Conservation (phyloP, 1,140 invertebrate species). For the Bombyx mandarina region DNA sequence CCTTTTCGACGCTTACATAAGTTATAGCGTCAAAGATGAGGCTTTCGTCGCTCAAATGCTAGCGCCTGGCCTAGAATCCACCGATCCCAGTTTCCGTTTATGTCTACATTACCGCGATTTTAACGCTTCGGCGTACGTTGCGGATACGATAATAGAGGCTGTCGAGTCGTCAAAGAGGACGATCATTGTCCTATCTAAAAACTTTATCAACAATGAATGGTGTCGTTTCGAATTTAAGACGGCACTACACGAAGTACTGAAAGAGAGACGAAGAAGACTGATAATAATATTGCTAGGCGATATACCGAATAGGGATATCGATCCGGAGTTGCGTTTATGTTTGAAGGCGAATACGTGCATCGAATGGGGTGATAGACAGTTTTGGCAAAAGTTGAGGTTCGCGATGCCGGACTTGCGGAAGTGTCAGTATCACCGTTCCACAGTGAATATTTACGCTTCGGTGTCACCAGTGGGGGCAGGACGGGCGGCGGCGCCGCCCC, state of each 20-base stretch:
- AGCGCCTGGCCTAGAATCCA: conserved; percentile 84
- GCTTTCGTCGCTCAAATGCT: conserved; percentile 89
- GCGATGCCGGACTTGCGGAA: conserved; percentile 86
- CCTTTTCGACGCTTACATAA: conserved; percentile 91
- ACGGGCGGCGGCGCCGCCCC: conserved; percentile 74
- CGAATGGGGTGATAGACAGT: conserved; percentile 92
- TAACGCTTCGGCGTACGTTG: conserved; percentile 86
- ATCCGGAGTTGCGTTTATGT: conserved; percentile 90
- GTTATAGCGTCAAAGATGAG: conserved; percentile 92
- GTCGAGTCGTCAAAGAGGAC: conserved; percentile 91
- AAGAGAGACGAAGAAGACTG: conserved; percentile 83
- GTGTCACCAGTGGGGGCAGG: conserved; percentile 70
- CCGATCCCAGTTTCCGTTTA: conserved; percentile 81
- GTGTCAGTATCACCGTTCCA: conserved; percentile 73
- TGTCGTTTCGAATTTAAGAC: conserved; percentile 93
- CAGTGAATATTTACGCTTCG: conserved; percentile 78
- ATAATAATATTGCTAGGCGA: conserved; percentile 91
- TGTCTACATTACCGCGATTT: conserved; percentile 89
- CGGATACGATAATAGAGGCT: conserved; percentile 91
- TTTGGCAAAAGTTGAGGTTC: conserved; percentile 94
- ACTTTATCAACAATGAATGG: conserved; percentile 96
- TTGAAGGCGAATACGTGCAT: conserved; percentile 92
- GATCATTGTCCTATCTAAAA: conserved; percentile 91
- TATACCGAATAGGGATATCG: conserved; percentile 86
- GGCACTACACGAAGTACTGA: conserved; percentile 91